Evolutionary conservation across 2,888 invertebrate species (phyloP), one percentile per base, ranked within the genome.

Genomic region (Watsonalla cultraria): DNA sequence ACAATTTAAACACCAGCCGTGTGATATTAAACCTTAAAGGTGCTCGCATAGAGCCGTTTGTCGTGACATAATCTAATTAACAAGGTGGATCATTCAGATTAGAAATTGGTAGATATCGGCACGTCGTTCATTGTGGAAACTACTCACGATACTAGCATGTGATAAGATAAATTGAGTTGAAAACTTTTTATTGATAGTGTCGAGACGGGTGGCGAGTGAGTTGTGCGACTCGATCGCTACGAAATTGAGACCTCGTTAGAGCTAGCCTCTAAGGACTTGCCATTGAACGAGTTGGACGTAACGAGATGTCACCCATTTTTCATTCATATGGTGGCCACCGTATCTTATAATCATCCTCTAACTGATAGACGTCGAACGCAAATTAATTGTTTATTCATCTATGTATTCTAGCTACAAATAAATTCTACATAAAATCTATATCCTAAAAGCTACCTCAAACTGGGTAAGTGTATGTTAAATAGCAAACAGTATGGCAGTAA

Each of bases 121-220:
- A 85, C 88, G 86, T 88, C 88, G 85, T 87, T 86, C 87, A 89
- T 89, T 90, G 88, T 90, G 81, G 82, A 86, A 86, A 89, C 85
- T 86, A 82, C 82, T 86, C 84, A 80, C 77, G 89, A 88, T 90
- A 88, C 86, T 86, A 87, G 80, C 74, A 76, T 69, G 60, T 70
- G 90, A 90, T 90, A 87, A 90, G 90, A 90, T 90, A 88, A 82
- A 85, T 86, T 82, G 80, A 82, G 79, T 82, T 78, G 71, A 70
- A 78, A 82, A 82, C 78, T 84, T 85, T 83, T 84, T 84, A 84
- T 86, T 85, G 86, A 87, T 87, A 89, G 77, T 74, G 75, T 74
- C 63, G 66, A 74, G 79, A 68, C 73, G 72, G 42, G 42, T 42
- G 42, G 78, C 78, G 80, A 78, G 81, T 82, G 82, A 84, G 74